phyloP scores from a whole-genome alignment of 2,797 vertebrate genomes.

The Helicolenus hilgendorfi region DNA sequence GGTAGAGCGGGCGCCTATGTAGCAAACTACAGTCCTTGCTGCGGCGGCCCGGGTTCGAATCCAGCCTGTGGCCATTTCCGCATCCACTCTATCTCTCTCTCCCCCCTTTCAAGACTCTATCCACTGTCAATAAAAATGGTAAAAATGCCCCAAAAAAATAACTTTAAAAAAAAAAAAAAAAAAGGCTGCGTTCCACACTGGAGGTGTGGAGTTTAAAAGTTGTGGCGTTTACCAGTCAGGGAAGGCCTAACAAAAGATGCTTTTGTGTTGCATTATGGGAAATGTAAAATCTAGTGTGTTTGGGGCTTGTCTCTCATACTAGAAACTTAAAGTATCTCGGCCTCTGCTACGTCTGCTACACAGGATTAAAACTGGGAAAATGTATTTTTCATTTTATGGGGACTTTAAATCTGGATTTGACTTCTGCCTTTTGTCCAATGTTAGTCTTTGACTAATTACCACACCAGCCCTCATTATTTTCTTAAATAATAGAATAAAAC shows the following conservation, averaged over 20 bases:
- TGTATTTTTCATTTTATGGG: too few relatives aligned
- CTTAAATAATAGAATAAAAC: not conserved
- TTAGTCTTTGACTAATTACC: not conserved
- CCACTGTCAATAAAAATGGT: too few relatives aligned
- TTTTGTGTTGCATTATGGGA: not conserved
- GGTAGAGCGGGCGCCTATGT: too few relatives aligned
- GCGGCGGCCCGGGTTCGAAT: too few relatives aligned
- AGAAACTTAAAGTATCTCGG: not conserved
- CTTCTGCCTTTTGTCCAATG: not conserved
- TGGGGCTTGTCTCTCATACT: not conserved
- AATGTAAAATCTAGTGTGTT: not conserved
- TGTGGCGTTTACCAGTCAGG: not conserved
- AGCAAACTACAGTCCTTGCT: too few relatives aligned
- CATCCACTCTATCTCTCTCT: too few relatives aligned
- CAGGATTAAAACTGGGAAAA: too few relatives aligned
- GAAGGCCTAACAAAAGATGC: not conserved
- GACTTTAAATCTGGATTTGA: not conserved
- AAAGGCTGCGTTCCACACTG: not conserved
- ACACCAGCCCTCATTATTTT: slow-evolving; percentile 3
- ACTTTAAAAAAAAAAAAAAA: too few relatives aligned
- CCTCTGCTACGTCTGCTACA: not conserved
- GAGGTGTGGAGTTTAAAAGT: not conserved
- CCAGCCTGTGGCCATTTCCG: too few relatives aligned
- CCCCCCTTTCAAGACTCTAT: too few relatives aligned
- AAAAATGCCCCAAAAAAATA: too few relatives aligned